Conservation (phyloP, 2,113 vertebrate species). For the Scophthalmus maximus region DNA sequence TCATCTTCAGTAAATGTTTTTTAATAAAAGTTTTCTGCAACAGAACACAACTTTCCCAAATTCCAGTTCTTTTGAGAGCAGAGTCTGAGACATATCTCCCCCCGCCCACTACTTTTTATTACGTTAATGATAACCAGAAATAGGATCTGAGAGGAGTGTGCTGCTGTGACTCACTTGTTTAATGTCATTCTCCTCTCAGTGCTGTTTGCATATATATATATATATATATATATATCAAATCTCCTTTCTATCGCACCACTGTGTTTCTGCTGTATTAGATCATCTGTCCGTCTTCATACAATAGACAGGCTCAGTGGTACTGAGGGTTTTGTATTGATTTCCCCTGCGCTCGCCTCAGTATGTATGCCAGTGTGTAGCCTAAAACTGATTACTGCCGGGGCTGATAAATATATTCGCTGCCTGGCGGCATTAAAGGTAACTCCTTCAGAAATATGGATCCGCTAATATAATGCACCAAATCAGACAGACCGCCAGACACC, state of each 20-base stretch:
- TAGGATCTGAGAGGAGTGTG: constrained; percentile 44
- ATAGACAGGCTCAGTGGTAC: constrained; percentile 28
- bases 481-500: constrained; percentile 59
- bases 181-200: constrained; percentile 29
- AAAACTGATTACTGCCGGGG: constrained; percentile 50
- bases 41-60: constrained; percentile 1
- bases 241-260: constrained; percentile 31
- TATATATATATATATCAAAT: not conserved
- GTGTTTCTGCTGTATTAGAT: constrained; percentile 49
- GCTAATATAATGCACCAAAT: constrained; percentile 57
- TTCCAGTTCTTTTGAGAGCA: constrained; percentile 5
- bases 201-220: too few relatives aligned
- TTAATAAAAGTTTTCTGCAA: not conserved
- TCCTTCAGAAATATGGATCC: constrained; percentile 44
- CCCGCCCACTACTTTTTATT: constrained; percentile 34
- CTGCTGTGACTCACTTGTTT: constrained; percentile 66
- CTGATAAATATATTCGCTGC: constrained; percentile 56
- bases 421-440: constrained; percentile 47
- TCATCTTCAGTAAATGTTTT: constrained; percentile 10
- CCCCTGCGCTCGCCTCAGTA: constrained; percentile 27
- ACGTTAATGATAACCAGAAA: constrained; percentile 52
- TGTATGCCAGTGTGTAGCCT: constrained; percentile 44
- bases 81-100: constrained; percentile 1
- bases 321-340: constrained; percentile 45
- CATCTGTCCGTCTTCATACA: constrained; percentile 37